Conservation (phyloP, 2,888 invertebrate genomes). For the Periphyllus acericola region DNA sequence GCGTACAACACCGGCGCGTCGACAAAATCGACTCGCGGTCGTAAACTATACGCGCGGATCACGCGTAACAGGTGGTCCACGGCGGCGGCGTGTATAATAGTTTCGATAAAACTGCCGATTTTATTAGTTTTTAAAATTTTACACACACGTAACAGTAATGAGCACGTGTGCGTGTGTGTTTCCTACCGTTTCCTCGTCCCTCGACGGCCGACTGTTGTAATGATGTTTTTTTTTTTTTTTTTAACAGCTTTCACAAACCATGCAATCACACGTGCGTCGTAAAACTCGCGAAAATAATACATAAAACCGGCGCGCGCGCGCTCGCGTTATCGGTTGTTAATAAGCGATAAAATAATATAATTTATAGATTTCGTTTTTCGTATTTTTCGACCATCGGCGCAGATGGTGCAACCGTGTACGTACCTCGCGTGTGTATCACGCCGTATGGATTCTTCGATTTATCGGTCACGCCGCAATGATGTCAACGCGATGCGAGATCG, state of each 20-base stretch:
- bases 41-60: slow-evolving; percentile 23
- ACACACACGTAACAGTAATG: not conserved
- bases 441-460: not conserved
- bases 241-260: slow-evolving; percentile 14
- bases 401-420: not conserved
- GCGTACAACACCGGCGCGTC: not conserved
- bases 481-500: not conserved
- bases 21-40: slow-evolving; percentile 1
- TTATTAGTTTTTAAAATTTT: not conserved
- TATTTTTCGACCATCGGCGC: not conserved
- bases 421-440: no score
- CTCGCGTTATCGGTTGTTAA: not conserved
- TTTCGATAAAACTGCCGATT: slow-evolving; percentile 10
- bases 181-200: slow-evolving; percentile 6
- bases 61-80: slow-evolving; percentile 33
- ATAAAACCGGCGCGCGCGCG: no score
- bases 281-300: not conserved
- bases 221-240: not conserved
- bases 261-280: not conserved
- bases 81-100: not conserved
- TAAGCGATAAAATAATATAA: not conserved
- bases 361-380: not conserved
- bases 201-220: not conserved
- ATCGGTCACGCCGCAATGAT: not conserved
- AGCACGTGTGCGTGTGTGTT: no score